Percentiles rank a stretch among this genome's conserved stretches.
Conservation (phyloP, 2,797 vertebrate species). For the Rhinogobio ventralis region DNA sequence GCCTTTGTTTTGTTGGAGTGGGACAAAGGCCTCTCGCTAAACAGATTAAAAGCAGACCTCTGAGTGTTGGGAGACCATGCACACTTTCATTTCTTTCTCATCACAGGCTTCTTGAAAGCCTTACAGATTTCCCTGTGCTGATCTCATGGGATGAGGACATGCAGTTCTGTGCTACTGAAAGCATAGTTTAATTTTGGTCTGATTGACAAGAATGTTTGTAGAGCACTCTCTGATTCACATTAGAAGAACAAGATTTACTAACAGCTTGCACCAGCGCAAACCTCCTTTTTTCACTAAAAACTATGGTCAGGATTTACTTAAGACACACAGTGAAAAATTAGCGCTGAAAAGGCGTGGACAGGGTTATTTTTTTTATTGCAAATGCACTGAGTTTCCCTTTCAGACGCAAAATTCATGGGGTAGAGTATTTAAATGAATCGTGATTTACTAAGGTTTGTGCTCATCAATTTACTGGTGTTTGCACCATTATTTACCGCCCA, state of each 20-base stretch:
- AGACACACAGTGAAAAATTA: no score
- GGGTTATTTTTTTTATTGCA: no score
- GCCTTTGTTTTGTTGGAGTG: conserved; percentile 30
- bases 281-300: no score
- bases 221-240: background rate
- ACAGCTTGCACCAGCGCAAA: no score
- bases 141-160: conserved; percentile 21
- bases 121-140: conserved; percentile 31
- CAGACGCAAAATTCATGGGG: background rate
- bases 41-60: conserved; percentile 22
- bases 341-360: no score
- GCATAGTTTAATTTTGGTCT: background rate
- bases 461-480: background rate
- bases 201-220: background rate
- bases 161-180: background rate
- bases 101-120: background rate
- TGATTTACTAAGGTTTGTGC: background rate
- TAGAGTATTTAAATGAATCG: background rate
- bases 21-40: conserved; percentile 30
- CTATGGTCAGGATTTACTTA: no score
- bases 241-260: background rate
- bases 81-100: conserved; percentile 26
- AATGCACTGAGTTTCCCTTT: background rate
- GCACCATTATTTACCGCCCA: background rate
- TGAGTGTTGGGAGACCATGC: background rate